phyloP scores from a whole-genome alignment of 2,113 vertebrate genomes.

The Origma solitaria region DNA sequence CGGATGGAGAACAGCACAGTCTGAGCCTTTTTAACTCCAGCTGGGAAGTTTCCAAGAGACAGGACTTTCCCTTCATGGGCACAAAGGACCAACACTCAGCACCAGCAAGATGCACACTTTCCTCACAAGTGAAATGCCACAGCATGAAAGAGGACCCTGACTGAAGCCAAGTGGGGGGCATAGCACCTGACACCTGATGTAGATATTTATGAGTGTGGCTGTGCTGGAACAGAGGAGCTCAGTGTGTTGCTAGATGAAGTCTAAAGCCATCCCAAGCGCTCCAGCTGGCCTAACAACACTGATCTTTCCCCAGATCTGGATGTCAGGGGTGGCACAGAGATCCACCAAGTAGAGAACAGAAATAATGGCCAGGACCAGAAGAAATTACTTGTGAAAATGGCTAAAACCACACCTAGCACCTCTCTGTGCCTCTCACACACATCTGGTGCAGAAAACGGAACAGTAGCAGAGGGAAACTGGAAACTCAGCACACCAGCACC shows the following conservation, averaged over 20 bases:
- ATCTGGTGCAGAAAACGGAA: not conserved
- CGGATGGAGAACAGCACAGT: not conserved
- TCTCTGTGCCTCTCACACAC: not conserved
- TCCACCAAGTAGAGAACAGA: not conserved
- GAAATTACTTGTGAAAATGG: not conserved
- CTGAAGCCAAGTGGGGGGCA: not conserved
- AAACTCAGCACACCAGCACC: not conserved
- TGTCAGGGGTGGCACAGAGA: not conserved
- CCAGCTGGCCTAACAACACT: not conserved
- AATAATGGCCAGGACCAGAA: not conserved
- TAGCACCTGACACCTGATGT: not conserved
- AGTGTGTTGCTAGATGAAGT: not conserved
- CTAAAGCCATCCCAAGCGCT: not conserved
- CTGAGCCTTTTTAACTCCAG: not conserved
- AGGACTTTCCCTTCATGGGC: not conserved
- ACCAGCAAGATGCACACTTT: not conserved
- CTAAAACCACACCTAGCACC: not conserved
- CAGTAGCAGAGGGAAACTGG: not conserved
- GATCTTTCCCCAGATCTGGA: not conserved
- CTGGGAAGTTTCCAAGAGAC: not conserved
- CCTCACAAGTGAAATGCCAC: not conserved
- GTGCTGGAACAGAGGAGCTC: not conserved
- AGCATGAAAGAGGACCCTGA: not conserved
- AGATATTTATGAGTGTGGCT: not conserved
- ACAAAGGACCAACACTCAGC: not conserved